These are phyloP conservation scores for Drosophila pullipes DNA, from an alignment of 2,888 invertebrate species.

Conservation along the genomic window DNA sequence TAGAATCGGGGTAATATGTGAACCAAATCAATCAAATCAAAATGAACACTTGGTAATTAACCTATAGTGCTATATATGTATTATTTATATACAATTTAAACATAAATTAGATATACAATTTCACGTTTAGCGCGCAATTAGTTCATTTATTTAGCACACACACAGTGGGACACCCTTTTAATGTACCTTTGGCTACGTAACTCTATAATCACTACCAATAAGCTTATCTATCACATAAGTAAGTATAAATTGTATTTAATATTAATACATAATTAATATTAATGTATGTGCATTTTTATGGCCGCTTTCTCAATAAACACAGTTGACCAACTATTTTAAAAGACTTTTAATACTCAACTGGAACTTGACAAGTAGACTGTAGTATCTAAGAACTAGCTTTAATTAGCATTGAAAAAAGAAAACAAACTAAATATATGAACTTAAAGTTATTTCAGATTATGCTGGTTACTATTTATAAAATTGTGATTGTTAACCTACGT, in stretches of 20 bases:
- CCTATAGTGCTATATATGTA: background rate
- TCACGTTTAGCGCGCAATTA: constrained; percentile 1
- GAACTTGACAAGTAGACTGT: background rate
- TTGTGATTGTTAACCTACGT: background rate
- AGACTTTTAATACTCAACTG: background rate
- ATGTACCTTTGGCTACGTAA: constrained; percentile 24
- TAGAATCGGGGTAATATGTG: constrained; percentile 7
- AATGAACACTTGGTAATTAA: constrained; percentile 4
- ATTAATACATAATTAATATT: background rate
- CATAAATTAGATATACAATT: background rate
- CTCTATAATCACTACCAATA: background rate
- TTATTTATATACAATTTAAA: background rate
- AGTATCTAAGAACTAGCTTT: constrained; percentile 1
- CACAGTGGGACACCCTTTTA: constrained; percentile 64
- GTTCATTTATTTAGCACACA: constrained; percentile 59
- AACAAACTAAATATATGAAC: background rate
- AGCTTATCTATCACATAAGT: background rate
- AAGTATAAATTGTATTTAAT: background rate
- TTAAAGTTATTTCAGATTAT: background rate
- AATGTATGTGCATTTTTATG: background rate
- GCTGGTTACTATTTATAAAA: background rate
- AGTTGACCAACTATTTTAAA: background rate
- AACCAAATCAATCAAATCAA: background rate
- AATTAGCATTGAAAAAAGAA: background rate
- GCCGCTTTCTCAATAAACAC: background rate